Percentiles rank a stretch among this genome's conserved stretches.
Conservation (phyloP, 2,113 vertebrate species). For the Nycticorax nycticorax region DNA sequence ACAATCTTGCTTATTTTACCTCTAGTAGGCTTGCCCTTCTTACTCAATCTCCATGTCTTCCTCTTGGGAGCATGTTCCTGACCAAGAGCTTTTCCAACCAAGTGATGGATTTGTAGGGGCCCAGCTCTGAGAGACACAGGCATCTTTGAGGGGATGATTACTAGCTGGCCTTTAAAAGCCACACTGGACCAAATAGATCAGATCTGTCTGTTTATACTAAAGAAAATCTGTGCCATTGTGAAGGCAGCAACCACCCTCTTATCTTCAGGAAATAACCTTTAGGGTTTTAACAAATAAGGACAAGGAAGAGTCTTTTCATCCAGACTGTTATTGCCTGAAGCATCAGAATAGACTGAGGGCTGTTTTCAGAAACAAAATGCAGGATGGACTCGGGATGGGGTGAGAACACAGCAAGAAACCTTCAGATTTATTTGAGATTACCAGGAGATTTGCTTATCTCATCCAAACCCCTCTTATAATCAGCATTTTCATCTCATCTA, state of each 20-base stretch:
- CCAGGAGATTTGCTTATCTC: neutral
- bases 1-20: neutral
- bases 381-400: accelerated
- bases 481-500: neutral
- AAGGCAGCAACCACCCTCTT: neutral
- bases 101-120: neutral
- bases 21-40: neutral
- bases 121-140: neutral
- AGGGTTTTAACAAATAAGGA: neutral
- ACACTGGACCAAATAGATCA: neutral
- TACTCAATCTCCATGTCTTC: neutral
- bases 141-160: neutral
- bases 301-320: neutral
- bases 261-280: neutral
- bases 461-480: neutral
- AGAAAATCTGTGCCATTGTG: neutral
- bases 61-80: neutral
- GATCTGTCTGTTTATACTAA: neutral
- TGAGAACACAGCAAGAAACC: neutral
- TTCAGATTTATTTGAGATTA: neutral
- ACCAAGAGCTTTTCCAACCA: neutral
- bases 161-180: neutral
- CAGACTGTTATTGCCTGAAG: neutral
- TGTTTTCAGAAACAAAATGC: neutral
- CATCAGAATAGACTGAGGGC: neutral